These are phyloP conservation scores for Grammomys dolichurus DNA, from an alignment of 2,113 vertebrate species.

Conservation along the genomic window DNA sequence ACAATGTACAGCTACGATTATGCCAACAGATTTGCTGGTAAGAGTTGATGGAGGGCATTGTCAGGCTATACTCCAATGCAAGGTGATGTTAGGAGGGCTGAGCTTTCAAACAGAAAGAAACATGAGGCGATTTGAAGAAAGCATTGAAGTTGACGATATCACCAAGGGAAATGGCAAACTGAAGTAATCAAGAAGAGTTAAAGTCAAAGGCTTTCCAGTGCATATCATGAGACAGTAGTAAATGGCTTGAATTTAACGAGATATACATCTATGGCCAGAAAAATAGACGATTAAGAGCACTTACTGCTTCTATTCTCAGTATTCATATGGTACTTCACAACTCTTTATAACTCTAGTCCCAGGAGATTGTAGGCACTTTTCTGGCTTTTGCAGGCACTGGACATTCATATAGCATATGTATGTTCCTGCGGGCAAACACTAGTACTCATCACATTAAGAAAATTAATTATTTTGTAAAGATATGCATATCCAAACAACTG, in stretches of 20 bases:
- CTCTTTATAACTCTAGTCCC: not conserved
- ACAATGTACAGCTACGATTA: not conserved
- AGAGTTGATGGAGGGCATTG: not conserved
- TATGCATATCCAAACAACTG: not conserved
- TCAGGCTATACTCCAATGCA: not conserved
- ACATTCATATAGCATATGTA: not conserved
- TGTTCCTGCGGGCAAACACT: not conserved
- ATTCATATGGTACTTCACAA: not conserved
- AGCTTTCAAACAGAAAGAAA: not conserved
- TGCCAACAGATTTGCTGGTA: not conserved
- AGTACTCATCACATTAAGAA: not conserved
- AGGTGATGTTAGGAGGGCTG: not conserved
- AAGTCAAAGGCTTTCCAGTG: not conserved
- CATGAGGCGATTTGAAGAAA: not conserved
- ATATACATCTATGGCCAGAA: fast-evolving
- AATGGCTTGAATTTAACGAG: not conserved
- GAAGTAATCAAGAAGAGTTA: not conserved
- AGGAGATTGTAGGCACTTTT: not conserved
- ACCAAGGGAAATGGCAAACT: not conserved
- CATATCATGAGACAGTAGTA: not conserved
- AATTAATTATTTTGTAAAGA: not conserved
- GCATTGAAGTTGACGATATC: not conserved
- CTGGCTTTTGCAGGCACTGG: not conserved
- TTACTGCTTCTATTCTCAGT: too few relatives aligned
- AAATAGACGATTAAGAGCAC: not conserved